Evolutionary conservation across 92 coral and sea anemone genomes (phyloP).

Genomic region (Porites evermanni): DNA sequence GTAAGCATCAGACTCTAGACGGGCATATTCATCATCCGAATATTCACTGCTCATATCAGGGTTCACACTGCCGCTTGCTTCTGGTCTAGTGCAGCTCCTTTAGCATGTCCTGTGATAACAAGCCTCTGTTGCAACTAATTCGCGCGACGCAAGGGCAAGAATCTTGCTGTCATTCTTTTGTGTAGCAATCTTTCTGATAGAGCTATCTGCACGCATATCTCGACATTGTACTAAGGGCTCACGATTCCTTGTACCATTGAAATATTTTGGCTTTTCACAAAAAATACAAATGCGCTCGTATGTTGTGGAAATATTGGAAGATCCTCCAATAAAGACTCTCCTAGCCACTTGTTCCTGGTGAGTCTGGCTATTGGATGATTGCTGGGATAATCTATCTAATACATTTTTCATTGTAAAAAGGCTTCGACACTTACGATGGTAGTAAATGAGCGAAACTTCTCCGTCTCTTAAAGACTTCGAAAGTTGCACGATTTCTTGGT

Average conservation of each 20-base stretch:
- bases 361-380: slow-evolving; percentile 23
- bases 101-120: no score
- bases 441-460: slow-evolving; percentile 39
- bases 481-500: slow-evolving; percentile 48
- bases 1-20: slow-evolving; percentile 50
- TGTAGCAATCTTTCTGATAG: slow-evolving; percentile 44
- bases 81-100: no score
- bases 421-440: slow-evolving; percentile 69
- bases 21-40: slow-evolving; percentile 43
- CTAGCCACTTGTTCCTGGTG: slow-evolving; percentile 25
- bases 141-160: slow-evolving; percentile 51
- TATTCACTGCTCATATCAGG: slow-evolving; percentile 24
- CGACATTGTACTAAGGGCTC: slow-evolving; percentile 61
- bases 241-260: slow-evolving; percentile 60
- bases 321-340: slow-evolving; percentile 53
- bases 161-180: slow-evolving; percentile 43
- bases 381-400: slow-evolving; percentile 45
- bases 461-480: slow-evolving; percentile 42
- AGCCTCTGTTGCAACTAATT: no score
- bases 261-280: slow-evolving; percentile 59
- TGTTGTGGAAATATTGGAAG: slow-evolving; percentile 47
- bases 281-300: slow-evolving; percentile 58
- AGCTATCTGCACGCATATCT: slow-evolving; percentile 51
- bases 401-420: slow-evolving; percentile 68
- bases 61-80: no score